Evolutionary conservation across 2,113 vertebrate genomes (phyloP).

Genomic region (Anser cygnoides): DNA sequence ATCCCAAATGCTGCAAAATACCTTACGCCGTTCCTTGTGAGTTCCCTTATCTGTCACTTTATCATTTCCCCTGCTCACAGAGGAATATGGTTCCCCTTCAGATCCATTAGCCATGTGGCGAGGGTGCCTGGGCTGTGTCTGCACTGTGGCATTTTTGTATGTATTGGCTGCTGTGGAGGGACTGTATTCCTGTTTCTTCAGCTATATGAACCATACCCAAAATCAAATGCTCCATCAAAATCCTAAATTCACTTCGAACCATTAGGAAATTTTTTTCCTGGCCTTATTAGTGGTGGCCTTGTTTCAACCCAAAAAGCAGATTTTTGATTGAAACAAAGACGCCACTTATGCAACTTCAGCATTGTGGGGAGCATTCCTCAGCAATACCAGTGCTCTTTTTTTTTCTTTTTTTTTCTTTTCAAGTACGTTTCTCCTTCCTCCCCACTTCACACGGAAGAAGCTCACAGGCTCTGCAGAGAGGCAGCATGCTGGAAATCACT

Average conservation of each 20-base stretch:
- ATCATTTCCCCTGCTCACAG: background rate
- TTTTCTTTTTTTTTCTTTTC: constrained; percentile 4
- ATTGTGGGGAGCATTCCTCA: constrained; percentile 68
- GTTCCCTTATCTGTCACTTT: constrained; percentile 51
- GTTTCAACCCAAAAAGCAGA: constrained; percentile 64
- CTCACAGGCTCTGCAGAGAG: background rate
- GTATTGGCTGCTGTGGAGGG: constrained; percentile 5
- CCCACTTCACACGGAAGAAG: background rate
- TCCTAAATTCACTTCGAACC: constrained; percentile 31
- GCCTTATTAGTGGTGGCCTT: constrained; percentile 70
- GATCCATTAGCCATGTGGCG: background rate
- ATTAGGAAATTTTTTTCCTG: constrained; percentile 59
- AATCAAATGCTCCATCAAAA: constrained; percentile 56
- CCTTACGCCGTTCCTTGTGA: constrained; percentile 10
- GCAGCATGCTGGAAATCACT: background rate
- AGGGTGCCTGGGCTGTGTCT: constrained; percentile 15
- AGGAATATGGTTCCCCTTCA: constrained; percentile 29
- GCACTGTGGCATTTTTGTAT: background rate
- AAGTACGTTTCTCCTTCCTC: background rate
- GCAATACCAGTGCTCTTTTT: background rate
- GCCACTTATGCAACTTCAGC: constrained; percentile 62
- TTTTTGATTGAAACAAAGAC: constrained; percentile 63
- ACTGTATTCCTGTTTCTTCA: constrained; percentile 54
- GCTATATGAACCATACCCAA: constrained; percentile 37
- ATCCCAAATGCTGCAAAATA: constrained; percentile 54